A percentile compares a stretch with the other conserved stretches of the same genome.
phyloP scores from a whole-genome alignment of 2,797 vertebrate genomes.

The Corythornis leucogaster region DNA sequence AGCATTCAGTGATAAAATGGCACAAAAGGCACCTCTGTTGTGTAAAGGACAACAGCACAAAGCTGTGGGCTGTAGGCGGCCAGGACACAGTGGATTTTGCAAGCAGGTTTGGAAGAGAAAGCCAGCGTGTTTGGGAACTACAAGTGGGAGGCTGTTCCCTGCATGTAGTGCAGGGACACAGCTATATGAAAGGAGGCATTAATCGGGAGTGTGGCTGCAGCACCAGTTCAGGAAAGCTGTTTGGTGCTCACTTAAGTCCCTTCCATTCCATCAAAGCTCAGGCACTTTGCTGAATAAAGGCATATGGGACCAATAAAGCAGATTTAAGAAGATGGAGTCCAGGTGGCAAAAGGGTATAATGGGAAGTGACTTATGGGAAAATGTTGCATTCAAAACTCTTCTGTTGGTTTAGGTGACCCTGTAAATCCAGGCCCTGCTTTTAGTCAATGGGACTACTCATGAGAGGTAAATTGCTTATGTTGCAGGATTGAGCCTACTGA shows the following conservation, averaged over 20 bases:
- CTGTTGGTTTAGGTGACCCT: constrained; percentile 71
- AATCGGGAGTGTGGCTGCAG: not conserved
- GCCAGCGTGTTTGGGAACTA: not conserved
- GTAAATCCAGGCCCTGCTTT: constrained; percentile 50
- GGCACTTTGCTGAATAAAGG: constrained; percentile 18
- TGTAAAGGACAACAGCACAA: fast-evolving
- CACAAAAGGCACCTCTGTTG: fast-evolving
- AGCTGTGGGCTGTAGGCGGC: not conserved
- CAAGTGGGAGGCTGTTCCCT: constrained; percentile 46
- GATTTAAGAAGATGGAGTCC: constrained; percentile 58
- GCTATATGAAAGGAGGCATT: constrained; percentile 52
- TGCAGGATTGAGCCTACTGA: constrained; percentile 38
- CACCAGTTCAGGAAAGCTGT: not conserved
- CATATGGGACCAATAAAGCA: constrained; percentile 67
- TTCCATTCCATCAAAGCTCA: constrained; percentile 20
- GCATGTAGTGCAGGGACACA: not conserved
- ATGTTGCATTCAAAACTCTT: constrained; percentile 54
- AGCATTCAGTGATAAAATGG: not conserved
- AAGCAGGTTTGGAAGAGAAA: not conserved
- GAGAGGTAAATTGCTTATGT: constrained; percentile 45
- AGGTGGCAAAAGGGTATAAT: constrained; percentile 69
- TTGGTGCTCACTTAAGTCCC: not conserved
- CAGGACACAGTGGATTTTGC: not conserved
- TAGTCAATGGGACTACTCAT: constrained; percentile 67
- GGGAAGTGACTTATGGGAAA: constrained; percentile 69